phyloP scores from a whole-genome alignment of 2,888 invertebrate species.

The Drosophila meridiana region DNA sequence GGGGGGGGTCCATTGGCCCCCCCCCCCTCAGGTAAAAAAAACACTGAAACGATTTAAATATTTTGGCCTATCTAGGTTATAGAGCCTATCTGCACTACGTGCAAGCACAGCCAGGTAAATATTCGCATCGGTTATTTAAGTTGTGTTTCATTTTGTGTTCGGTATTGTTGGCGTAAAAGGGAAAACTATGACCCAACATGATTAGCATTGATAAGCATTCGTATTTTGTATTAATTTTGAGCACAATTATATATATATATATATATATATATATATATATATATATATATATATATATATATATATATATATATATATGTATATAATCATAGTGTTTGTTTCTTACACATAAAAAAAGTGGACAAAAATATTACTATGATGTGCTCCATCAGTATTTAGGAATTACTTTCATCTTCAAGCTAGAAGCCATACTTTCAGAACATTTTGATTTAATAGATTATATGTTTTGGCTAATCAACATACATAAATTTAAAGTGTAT shows the following conservation, averaged over 20 bases:
- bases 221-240: no score
- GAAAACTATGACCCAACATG: neutral
- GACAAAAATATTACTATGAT: neutral
- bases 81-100: slow-evolving; percentile 79
- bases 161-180: neutral
- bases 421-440: neutral
- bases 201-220: no score
- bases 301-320: no score
- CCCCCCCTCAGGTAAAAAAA: no score
- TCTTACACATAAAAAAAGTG: neutral
- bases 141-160: neutral
- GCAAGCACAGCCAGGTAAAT: slow-evolving; percentile 72
- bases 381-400: no score
- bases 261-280: no score
- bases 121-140: slow-evolving; percentile 14
- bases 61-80: slow-evolving; percentile 82
- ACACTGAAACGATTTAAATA: slow-evolving; percentile 61
- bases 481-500: neutral
- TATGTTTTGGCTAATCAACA: neutral
- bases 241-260: no score
- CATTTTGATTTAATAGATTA: neutral
- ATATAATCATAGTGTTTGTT: neutral
- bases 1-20: no score
- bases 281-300: no score
- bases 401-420: neutral